These are phyloP conservation scores for Morpho achilles DNA, from an alignment of 2,888 invertebrate genomes.

Conservation along the genomic window DNA sequence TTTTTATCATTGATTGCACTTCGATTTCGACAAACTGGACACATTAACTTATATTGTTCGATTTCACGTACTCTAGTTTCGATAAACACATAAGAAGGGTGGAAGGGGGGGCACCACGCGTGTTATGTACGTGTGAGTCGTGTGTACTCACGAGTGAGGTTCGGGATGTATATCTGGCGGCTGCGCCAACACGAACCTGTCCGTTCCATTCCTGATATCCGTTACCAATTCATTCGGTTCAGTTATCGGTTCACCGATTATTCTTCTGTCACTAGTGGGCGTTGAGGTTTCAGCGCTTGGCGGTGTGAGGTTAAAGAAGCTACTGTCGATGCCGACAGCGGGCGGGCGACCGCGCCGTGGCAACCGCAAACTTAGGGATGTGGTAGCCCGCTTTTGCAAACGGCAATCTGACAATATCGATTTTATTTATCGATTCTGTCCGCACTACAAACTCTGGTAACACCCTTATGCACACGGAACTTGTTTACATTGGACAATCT, in stretches of 20 bases:
- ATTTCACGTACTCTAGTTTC: conserved; percentile 22
- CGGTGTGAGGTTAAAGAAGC: conserved; percentile 68
- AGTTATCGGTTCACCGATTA: conserved; percentile 29
- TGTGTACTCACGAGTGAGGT: conserved; percentile 74
- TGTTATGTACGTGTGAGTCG: conserved; percentile 42
- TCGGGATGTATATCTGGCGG: conserved; percentile 65
- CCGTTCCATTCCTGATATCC: conserved; percentile 19
- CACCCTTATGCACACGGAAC: not conserved
- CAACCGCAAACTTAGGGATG: conserved; percentile 61
- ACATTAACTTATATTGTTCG: conserved; percentile 20
- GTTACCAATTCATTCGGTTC: conserved; percentile 21
- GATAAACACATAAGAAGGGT: conserved; percentile 14
- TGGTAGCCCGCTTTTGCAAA: conserved; percentile 67
- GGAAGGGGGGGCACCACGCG: conserved; percentile 44
- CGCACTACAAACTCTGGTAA: not conserved
- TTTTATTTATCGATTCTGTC: conserved; percentile 27
- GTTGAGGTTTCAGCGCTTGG: conserved; percentile 68
- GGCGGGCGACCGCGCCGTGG: conserved; percentile 64
- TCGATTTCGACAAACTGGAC: too few relatives aligned
- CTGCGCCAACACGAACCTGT: conserved; percentile 51
- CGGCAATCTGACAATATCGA: conserved; percentile 71
- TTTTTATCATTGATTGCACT: too few relatives aligned
- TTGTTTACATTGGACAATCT: conserved; percentile 1
- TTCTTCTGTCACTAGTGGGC: conserved; percentile 45
- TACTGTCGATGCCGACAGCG: conserved; percentile 55